Percentiles rank a stretch among this genome's conserved stretches.
Conservation (phyloP, 2,888 invertebrate species). For the Fabriciana adippe region DNA sequence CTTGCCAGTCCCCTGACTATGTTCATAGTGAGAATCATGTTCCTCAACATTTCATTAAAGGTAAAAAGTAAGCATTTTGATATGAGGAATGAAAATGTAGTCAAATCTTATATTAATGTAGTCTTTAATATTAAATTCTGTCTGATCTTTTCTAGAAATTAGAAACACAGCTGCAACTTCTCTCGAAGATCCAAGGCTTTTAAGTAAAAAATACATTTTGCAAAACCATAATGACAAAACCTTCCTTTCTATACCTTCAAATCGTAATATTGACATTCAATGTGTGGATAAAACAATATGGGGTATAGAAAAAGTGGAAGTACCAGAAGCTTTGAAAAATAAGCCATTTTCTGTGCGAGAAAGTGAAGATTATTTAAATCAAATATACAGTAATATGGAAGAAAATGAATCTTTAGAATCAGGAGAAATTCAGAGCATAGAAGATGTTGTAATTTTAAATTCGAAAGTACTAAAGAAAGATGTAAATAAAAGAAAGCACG, state of each 20-base stretch:
- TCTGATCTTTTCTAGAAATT: slow-evolving; percentile 59
- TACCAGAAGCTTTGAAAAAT: slow-evolving; percentile 53
- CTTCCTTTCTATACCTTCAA: slow-evolving; percentile 48
- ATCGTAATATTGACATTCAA: slow-evolving; percentile 54
- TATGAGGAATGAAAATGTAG: not conserved
- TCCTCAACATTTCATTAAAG: slow-evolving; percentile 51
- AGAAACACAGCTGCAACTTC: slow-evolving; percentile 50
- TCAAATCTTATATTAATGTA: not conserved
- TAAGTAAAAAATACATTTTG: slow-evolving; percentile 58
- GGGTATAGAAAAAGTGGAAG: slow-evolving; percentile 46
- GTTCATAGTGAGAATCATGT: slow-evolving; percentile 39
- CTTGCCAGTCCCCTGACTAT: slow-evolving; percentile 70
- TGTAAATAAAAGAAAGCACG: slow-evolving; percentile 13
- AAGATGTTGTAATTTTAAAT: slow-evolving; percentile 26
- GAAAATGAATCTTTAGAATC: slow-evolving; percentile 52
- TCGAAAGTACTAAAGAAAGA: slow-evolving; percentile 13
- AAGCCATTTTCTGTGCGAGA: slow-evolving; percentile 38
- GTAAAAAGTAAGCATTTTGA: slow-evolving; percentile 44
- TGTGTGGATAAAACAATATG: slow-evolving; percentile 51
- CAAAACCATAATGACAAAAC: slow-evolving; percentile 49
- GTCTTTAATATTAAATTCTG: slow-evolving; percentile 1
- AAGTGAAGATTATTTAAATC: slow-evolving; percentile 41
- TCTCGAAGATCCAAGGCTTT: slow-evolving; percentile 64
- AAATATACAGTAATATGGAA: slow-evolving; percentile 53
- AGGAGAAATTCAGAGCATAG: slow-evolving; percentile 48